phyloP scores from a whole-genome alignment of 2,113 vertebrate species.

The Mionectes macconnelli region DNA sequence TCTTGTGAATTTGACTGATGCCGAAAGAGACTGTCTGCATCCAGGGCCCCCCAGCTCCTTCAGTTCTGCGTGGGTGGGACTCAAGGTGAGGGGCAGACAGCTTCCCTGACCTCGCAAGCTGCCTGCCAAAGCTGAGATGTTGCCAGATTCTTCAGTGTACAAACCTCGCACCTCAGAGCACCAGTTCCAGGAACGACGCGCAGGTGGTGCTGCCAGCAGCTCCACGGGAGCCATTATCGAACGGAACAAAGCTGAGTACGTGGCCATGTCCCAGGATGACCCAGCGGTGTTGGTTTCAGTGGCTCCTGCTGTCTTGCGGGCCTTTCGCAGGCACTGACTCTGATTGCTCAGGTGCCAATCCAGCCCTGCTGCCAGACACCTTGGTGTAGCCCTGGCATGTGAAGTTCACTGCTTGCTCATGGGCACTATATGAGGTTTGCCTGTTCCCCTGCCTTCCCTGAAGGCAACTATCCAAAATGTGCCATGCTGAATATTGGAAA shows the following conservation, averaged over 20 bases:
- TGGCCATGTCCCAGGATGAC: background rate
- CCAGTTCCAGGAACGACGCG: rapidly evolving
- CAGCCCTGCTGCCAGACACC: background rate
- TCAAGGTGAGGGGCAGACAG: background rate
- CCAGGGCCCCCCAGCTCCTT: background rate
- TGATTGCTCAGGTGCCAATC: background rate
- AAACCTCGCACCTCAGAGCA: background rate
- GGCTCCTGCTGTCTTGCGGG: rapidly evolving
- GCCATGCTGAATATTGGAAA: background rate
- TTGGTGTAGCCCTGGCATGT: background rate
- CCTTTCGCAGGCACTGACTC: rapidly evolving
- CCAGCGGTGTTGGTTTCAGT: background rate
- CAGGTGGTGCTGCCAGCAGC: constrained; percentile 12
- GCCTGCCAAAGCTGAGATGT: background rate
- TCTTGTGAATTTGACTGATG: background rate
- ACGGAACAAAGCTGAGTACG: background rate
- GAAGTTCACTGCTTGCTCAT: background rate
- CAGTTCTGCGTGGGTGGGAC: background rate
- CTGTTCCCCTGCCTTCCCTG: background rate
- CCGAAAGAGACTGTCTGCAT: background rate
- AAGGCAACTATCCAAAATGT: background rate
- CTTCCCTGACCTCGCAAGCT: background rate
- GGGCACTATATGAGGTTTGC: background rate
- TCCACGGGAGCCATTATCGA: background rate
- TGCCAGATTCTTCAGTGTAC: background rate